Evolutionary conservation across 2,888 invertebrate species (phyloP).

Genomic region (Tetragonula carbonaria): DNA sequence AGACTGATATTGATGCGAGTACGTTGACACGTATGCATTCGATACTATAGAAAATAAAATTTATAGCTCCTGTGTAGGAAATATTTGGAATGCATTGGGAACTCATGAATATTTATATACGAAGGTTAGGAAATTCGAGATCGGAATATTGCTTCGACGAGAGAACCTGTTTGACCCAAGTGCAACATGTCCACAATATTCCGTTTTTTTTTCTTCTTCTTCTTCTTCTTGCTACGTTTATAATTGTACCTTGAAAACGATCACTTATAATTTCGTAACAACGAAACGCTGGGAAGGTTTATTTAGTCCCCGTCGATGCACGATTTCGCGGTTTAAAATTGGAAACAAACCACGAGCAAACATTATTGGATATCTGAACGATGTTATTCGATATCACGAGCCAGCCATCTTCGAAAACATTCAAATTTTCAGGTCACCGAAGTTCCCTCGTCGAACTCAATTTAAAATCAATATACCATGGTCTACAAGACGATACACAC

Average conservation of each 20-base stretch:
- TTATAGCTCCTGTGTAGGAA: not conserved
- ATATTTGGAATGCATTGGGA: not conserved
- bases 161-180: not conserved
- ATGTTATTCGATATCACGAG: constrained; percentile 3
- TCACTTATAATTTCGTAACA: not conserved
- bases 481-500: not conserved
- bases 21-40: not conserved
- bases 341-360: not conserved
- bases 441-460: constrained; percentile 1
- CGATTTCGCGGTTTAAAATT: not conserved
- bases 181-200: not conserved
- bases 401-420: constrained; percentile 12
- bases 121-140: not conserved
- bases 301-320: not conserved
- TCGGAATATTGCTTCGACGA: not conserved
- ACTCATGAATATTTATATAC: constrained; percentile 1
- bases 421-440: constrained; percentile 24
- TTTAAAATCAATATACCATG: constrained; percentile 33
- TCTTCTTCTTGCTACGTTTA: not conserved
- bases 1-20: not conserved
- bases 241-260: not conserved
- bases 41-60: not conserved
- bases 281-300: not conserved
- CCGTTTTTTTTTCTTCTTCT: not conserved
- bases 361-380: not conserved